These are phyloP conservation scores for Connochaetes taurinus DNA, from an alignment of 2,113 vertebrate genomes.

Conservation along the genomic window DNA sequence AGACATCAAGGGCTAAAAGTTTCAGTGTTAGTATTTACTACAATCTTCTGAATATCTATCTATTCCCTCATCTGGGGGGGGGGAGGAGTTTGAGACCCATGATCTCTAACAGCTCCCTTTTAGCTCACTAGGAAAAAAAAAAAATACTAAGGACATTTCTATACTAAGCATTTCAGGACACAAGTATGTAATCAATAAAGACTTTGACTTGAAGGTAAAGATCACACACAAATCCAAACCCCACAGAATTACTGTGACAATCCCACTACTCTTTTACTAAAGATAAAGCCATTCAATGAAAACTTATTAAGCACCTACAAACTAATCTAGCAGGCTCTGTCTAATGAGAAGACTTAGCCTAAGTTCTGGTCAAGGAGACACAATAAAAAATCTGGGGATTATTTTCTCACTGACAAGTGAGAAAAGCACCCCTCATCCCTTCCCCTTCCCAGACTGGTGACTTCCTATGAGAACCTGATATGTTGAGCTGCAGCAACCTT, in stretches of 20 bases:
- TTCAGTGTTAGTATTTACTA: background rate
- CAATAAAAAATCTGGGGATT: background rate
- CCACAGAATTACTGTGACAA: background rate
- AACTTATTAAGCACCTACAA: background rate
- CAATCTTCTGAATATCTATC: background rate
- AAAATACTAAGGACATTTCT: background rate
- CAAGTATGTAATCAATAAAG: background rate
- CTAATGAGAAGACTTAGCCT: background rate
- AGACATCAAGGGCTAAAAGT: background rate
- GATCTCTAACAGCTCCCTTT: background rate
- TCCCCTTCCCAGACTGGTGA: background rate
- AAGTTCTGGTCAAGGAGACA: background rate
- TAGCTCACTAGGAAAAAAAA: background rate
- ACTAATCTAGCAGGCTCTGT: background rate
- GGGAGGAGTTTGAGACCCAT: background rate
- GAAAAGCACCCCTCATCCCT: background rate
- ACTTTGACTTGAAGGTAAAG: background rate
- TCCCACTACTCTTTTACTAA: background rate
- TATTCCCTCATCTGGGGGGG: background rate
- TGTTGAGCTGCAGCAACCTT: background rate
- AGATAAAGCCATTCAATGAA: background rate
- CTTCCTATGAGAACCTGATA: background rate
- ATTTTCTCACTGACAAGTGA: background rate
- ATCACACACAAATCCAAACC: background rate
- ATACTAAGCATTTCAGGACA: background rate